Percentiles rank a stretch among this genome's conserved stretches.
These are phyloP conservation scores for Herminia tarsipennalis DNA, from an alignment of 2,888 invertebrate genomes.

Conservation along the genomic window DNA sequence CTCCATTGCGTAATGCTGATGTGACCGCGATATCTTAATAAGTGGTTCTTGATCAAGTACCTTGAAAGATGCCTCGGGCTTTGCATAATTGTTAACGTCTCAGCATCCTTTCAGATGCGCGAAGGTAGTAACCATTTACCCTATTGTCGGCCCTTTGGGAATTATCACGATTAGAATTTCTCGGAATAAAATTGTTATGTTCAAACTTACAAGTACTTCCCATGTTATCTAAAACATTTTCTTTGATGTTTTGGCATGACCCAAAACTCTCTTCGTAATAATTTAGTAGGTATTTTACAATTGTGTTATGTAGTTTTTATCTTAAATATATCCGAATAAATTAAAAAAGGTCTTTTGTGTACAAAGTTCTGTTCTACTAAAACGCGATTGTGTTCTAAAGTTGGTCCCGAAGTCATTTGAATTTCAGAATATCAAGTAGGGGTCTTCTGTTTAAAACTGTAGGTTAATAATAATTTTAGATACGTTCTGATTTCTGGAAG, in stretches of 20 bases:
- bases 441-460: conserved; percentile 52
- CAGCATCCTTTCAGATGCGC: conserved; percentile 42
- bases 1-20: conserved; percentile 72
- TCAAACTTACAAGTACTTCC: conserved; percentile 29
- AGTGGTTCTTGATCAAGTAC: conserved; percentile 78
- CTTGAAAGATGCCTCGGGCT: conserved; percentile 59
- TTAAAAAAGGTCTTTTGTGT: conserved; percentile 66
- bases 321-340: conserved; percentile 42
- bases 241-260: conserved; percentile 23
- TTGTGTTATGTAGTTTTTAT: conserved; percentile 25
- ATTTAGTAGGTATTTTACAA: too few species aligned
- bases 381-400: conserved; percentile 71
- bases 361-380: conserved; percentile 66
- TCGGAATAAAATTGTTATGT: conserved; percentile 35
- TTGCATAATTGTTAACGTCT: conserved; percentile 77
- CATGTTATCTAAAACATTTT: conserved; percentile 31
- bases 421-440: conserved; percentile 76
- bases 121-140: conserved; percentile 39
- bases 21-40: conserved; percentile 82
- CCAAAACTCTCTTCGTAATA: too few species aligned
- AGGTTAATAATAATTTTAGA: conserved; percentile 45
- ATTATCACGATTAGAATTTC: conserved; percentile 35
- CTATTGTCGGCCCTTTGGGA: conserved; percentile 40
- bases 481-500: conserved; percentile 12
- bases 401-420: conserved; percentile 75